A percentile compares a stretch with the other conserved stretches of the same genome.
Conservation (phyloP, 2,113 vertebrate species). For the Corythoichthys intestinalis region DNA sequence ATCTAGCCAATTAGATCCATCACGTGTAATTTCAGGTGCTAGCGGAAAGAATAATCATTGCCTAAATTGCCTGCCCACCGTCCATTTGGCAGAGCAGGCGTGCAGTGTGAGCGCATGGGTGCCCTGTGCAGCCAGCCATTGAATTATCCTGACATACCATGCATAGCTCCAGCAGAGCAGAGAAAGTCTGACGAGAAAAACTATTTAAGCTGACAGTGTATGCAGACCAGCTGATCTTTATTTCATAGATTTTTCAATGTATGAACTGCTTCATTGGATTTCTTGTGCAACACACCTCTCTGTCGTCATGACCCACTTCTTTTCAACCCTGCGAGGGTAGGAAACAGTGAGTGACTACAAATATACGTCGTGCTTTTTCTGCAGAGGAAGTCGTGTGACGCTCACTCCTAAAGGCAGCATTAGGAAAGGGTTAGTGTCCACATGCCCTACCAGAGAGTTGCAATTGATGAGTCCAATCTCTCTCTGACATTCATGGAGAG, state of each 20-base stretch:
- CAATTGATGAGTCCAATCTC: constrained; percentile 65
- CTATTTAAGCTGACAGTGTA: constrained; percentile 56
- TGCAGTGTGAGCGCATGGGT: constrained; percentile 39
- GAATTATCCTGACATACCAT: constrained; percentile 46
- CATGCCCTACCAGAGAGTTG: constrained; percentile 12
- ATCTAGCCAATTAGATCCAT: constrained; percentile 61
- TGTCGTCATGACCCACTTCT: constrained; percentile 49
- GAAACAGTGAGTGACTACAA: constrained; percentile 3
- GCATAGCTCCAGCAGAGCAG: constrained; percentile 46
- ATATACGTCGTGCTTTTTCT: constrained; percentile 39
- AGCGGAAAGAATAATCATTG: constrained; percentile 60
- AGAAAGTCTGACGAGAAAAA: constrained; percentile 40
- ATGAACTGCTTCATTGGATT: constrained; percentile 61
- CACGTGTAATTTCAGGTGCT: constrained; percentile 62
- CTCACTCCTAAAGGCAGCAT: constrained; percentile 23
- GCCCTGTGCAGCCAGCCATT: constrained; percentile 40
- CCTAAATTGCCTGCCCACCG: constrained; percentile 49
- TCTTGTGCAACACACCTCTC: constrained; percentile 33
- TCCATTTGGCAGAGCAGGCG: constrained; percentile 31
- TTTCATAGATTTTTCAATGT: constrained; percentile 64
- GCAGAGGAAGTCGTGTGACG: constrained; percentile 18
- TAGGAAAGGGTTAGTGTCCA: constrained; percentile 29
- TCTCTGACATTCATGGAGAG: constrained; percentile 56
- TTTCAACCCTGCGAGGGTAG: constrained; percentile 29
- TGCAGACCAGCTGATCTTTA: constrained; percentile 61